Conservation (phyloP, 1,140 invertebrate species). For the Manduca sexta region DNA sequence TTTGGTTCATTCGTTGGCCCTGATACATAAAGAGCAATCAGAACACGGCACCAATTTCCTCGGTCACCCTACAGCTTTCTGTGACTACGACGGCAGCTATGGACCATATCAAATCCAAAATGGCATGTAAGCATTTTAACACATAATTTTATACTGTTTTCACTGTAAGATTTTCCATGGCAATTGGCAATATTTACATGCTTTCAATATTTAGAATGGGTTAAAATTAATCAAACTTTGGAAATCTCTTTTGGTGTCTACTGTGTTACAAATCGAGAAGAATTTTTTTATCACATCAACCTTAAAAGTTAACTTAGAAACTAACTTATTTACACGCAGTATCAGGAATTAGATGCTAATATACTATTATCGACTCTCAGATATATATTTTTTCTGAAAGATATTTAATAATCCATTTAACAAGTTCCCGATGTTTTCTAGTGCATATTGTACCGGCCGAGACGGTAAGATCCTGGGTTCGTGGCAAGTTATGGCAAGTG, state of each 20-base stretch:
- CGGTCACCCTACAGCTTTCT: constrained; percentile 59
- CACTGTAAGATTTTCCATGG: no score
- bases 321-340: no score
- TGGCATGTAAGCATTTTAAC: constrained; percentile 58
- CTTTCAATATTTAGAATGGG: neutral
- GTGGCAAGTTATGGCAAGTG: constrained; percentile 53
- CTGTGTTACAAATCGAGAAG: no score
- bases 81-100: constrained; percentile 76
- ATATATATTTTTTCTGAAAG: no score
- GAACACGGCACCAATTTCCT: constrained; percentile 69
- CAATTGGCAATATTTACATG: neutral
- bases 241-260: no score
- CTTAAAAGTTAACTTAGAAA: no score
- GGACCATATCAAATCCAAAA: constrained; percentile 70
- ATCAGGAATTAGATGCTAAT: no score
- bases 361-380: no score
- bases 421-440: constrained; percentile 39
- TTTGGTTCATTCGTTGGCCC: constrained; percentile 58
- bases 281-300: no score
- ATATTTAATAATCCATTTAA: neutral
- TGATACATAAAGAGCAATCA: constrained; percentile 63
- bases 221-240: no score
- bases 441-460: constrained; percentile 72
- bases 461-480: constrained; percentile 67
- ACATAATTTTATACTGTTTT: no score